Conservation (phyloP, 2,113 vertebrate species). For the Oreochromis niloticus region DNA sequence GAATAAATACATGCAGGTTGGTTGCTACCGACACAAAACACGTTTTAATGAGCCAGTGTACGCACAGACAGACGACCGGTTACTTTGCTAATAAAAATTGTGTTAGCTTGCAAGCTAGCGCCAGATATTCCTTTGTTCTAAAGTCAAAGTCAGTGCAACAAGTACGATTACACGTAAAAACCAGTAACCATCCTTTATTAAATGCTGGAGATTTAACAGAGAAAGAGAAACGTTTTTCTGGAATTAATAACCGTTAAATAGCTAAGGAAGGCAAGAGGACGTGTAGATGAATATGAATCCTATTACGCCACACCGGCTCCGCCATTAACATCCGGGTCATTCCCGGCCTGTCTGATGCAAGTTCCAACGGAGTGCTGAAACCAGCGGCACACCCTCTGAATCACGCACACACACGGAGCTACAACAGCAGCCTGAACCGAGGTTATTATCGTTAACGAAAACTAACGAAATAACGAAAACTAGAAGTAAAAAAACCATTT, state of each 20-base stretch:
- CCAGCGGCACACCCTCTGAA: not conserved
- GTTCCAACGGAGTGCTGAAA: not conserved
- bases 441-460: too few relatives aligned
- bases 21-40: not conserved
- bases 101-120: not conserved
- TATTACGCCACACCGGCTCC: not conserved
- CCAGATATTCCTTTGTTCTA: not conserved
- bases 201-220: too few relatives aligned
- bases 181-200: not conserved
- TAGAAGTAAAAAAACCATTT: too few relatives aligned
- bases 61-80: not conserved
- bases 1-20: not conserved
- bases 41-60: not conserved
- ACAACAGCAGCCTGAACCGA: not conserved
- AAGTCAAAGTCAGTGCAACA: not conserved
- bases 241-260: fast-evolving
- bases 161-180: not conserved
- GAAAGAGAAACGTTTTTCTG: not conserved
- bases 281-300: too few relatives aligned
- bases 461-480: too few relatives aligned
- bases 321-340: constrained; percentile 4
- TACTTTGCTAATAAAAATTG: not conserved
- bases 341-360: not conserved
- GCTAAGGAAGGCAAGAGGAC: not conserved
- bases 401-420: not conserved